Percentiles rank a stretch among this genome's conserved stretches.
phyloP scores from a whole-genome alignment of 2,888 invertebrate genomes.

The Sclerodermus sp. region DNA sequence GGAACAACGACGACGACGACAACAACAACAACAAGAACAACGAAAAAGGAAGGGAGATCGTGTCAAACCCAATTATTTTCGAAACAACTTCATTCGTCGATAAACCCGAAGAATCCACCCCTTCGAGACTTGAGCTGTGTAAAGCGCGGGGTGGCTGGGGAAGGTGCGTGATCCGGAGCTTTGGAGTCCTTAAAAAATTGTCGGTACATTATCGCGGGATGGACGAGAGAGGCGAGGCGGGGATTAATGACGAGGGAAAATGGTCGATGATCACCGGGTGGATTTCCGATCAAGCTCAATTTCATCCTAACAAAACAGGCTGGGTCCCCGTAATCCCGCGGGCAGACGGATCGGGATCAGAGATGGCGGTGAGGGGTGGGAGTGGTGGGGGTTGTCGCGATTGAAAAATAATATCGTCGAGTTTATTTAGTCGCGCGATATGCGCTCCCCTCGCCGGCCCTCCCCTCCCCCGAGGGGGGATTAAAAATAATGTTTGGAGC shows the following conservation, averaged over 20 bases:
- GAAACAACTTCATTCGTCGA: too few relatives aligned
- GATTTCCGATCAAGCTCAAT: conserved; percentile 35
- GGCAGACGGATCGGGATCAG: neutral
- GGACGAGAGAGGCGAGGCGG: conserved; percentile 1
- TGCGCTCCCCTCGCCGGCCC: too few relatives aligned
- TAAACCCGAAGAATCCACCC: too few relatives aligned
- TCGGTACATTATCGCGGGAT: neutral
- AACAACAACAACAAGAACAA: too few relatives aligned
- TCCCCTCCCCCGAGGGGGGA: conserved; percentile 8
- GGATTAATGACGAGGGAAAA: neutral
- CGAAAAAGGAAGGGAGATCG: too few relatives aligned
- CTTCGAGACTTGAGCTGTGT: too few relatives aligned
- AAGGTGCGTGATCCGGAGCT: too few relatives aligned
- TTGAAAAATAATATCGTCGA: conserved; percentile 54
- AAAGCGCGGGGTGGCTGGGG: too few relatives aligned
- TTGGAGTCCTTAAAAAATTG: too few relatives aligned
- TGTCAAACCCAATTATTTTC: too few relatives aligned
- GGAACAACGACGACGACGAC: too few relatives aligned
- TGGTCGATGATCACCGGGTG: neutral
- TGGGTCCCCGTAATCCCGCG: too few relatives aligned
- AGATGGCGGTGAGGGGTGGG: conserved; percentile 17
- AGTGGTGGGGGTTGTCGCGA: conserved; percentile 20
- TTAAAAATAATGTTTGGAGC: conserved; percentile 55
- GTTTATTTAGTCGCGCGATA: conserved; percentile 49
- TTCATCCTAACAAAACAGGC: conserved; percentile 43